phyloP scores from a whole-genome alignment of 2,888 invertebrate genomes.

The Idaea dimidiata region DNA sequence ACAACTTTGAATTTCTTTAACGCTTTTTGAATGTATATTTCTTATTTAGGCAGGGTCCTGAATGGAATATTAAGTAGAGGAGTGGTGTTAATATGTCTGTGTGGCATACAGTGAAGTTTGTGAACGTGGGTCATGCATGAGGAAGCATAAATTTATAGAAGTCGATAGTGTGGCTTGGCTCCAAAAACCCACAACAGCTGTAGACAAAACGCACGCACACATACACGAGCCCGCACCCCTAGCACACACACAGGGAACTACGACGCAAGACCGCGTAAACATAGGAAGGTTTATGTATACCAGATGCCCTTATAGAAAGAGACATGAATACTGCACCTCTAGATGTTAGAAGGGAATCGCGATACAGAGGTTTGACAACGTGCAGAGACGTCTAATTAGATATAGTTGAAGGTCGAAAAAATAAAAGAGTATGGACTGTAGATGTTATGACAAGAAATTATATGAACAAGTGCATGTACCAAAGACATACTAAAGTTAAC shows the following conservation, averaged over 20 bases:
- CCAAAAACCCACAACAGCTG: slow-evolving; percentile 76
- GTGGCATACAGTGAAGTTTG: slow-evolving; percentile 42
- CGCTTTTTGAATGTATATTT: slow-evolving; percentile 48
- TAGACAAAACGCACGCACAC: slow-evolving; percentile 68
- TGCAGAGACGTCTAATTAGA: slow-evolving; percentile 73
- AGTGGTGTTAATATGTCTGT: slow-evolving; percentile 43
- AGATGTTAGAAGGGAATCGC: slow-evolving; percentile 56
- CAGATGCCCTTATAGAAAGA: slow-evolving; percentile 77
- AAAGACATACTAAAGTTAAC: slow-evolving; percentile 30
- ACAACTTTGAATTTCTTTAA: slow-evolving; percentile 33
- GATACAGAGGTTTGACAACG: slow-evolving; percentile 63
- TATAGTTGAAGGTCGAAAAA: slow-evolving; percentile 72
- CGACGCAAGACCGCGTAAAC: slow-evolving; percentile 66
- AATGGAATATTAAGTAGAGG: slow-evolving; percentile 58
- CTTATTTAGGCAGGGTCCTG: slow-evolving; percentile 44
- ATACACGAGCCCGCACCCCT: slow-evolving; percentile 67
- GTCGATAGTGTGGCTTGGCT: slow-evolving; percentile 59
- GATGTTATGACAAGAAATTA: slow-evolving; percentile 28
- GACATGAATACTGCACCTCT: slow-evolving; percentile 55
- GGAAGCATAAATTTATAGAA: slow-evolving; percentile 77
- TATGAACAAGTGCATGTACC: slow-evolving; percentile 33
- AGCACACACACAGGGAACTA: slow-evolving; percentile 48
- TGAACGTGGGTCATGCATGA: slow-evolving; percentile 71
- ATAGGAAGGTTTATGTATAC: slow-evolving; percentile 75
- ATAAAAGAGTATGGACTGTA: slow-evolving; percentile 50